A percentile compares a stretch with the other conserved stretches of the same genome.
phyloP scores from a whole-genome alignment of 2,113 vertebrate species.

The Oplegnathus fasciatus region DNA sequence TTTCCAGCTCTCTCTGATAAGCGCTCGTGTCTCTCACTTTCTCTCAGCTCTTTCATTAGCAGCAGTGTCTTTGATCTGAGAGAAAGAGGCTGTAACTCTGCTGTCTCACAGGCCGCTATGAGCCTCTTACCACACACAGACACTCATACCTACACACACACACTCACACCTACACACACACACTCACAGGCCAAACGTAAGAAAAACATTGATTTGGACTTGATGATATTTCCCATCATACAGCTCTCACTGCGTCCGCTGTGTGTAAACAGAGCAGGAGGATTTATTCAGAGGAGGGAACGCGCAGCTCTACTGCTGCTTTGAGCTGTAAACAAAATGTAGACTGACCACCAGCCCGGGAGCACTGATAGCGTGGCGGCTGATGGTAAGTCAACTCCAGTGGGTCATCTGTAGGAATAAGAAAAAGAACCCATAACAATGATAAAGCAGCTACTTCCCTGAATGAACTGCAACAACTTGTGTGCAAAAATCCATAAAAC shows the following conservation, averaged over 20 bases:
- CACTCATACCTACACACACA: too few species aligned
- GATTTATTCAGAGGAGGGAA: conserved; percentile 19
- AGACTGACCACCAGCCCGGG: background rate
- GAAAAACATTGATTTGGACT: background rate
- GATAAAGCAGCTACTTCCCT: background rate
- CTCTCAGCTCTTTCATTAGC: conserved; percentile 12
- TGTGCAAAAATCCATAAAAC: background rate
- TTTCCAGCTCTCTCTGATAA: conserved; percentile 12
- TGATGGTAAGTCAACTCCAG: background rate
- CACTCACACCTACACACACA: background rate
- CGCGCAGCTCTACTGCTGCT: background rate
- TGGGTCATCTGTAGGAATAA: background rate
- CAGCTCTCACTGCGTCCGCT: background rate
- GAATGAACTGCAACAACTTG: background rate
- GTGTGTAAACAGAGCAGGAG: background rate
- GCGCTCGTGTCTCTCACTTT: background rate
- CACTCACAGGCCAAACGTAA: background rate
- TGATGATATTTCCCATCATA: background rate
- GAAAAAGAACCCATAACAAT: background rate
- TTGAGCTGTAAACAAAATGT: background rate
- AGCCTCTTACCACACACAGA: background rate
- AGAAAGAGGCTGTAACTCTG: conserved; percentile 19
- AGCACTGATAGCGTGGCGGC: background rate
- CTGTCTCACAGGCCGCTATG: background rate
- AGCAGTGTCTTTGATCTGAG: conserved; percentile 34